Percentiles rank a stretch among this genome's conserved stretches.
Evolutionary conservation across 2,888 invertebrate genomes (phyloP).

Genomic region (Athalia circularis): DNA sequence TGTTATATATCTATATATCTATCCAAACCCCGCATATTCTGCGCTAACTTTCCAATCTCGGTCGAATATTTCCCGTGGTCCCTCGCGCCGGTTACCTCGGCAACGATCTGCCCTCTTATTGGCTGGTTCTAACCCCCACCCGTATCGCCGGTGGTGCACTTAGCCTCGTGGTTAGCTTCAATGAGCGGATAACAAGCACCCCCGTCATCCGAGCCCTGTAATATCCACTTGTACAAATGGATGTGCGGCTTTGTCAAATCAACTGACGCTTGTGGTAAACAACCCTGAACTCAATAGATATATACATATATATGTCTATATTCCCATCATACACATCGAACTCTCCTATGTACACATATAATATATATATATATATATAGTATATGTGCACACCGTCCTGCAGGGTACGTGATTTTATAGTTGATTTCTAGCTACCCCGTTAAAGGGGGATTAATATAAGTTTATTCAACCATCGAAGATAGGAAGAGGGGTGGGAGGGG

Average conservation of each 20-base stretch:
- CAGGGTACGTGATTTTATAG: constrained; percentile 16
- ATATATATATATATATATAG: not conserved
- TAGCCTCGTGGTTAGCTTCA: constrained; percentile 74
- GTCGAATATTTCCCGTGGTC: constrained; percentile 68
- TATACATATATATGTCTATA: not conserved
- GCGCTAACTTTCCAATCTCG: constrained; percentile 73
- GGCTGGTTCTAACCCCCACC: constrained; percentile 60
- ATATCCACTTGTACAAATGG: constrained; percentile 73
- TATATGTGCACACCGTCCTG: not conserved
- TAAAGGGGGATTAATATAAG: constrained; percentile 41
- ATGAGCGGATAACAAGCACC: constrained; percentile 74
- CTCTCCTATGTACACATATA: too few species aligned
- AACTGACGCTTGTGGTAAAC: constrained; percentile 69
- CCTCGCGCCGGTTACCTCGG: constrained; percentile 69
- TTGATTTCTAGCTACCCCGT: constrained; percentile 23
- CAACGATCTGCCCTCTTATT: constrained; percentile 72
- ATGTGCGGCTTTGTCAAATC: constrained; percentile 73
- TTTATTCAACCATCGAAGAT: constrained; percentile 23
- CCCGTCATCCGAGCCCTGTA: constrained; percentile 65
- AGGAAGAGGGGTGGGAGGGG: too few species aligned
- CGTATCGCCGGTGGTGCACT: constrained; percentile 60
- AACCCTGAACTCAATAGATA: constrained; percentile 47
- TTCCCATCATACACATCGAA: too few species aligned
- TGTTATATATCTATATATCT: not conserved
- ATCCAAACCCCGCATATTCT: constrained; percentile 41